These are phyloP conservation scores for Dyspetes luteomarginatus DNA, from an alignment of 2,888 invertebrate genomes.

Conservation along the genomic window DNA sequence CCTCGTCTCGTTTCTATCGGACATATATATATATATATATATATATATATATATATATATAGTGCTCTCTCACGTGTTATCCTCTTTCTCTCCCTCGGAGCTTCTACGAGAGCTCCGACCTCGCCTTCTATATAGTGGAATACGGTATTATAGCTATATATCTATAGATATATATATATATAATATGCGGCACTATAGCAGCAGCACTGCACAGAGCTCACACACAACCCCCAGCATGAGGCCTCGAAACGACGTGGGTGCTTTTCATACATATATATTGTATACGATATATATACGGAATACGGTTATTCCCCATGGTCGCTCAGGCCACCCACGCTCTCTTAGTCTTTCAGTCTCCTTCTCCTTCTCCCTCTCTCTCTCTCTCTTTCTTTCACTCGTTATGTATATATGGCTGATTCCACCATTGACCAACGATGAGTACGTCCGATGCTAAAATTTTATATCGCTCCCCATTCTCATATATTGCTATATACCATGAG, in stretches of 20 bases:
- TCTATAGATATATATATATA: neutral
- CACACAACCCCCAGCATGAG: constrained; percentile 38
- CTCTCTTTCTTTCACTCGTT: constrained; percentile 41
- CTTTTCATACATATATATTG: neutral
- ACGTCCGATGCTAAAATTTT: too few relatives aligned
- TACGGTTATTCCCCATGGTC: constrained; percentile 68
- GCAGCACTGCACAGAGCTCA: constrained; percentile 30
- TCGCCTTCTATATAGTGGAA: constrained; percentile 21
- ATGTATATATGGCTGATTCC: too few relatives aligned
- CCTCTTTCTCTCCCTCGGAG: constrained; percentile 53
- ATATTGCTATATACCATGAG: too few relatives aligned
- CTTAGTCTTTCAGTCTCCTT: constrained; percentile 39
- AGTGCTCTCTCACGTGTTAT: constrained; percentile 43
- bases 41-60: neutral
- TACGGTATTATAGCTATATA: constrained; percentile 7
- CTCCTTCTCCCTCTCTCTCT: constrained; percentile 44
- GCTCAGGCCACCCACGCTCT: constrained; percentile 61
- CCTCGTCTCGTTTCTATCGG: constrained; percentile 7
- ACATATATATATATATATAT: neutral
- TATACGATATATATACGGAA: constrained; percentile 37
- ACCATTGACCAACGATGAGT: too few relatives aligned
- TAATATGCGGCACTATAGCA: constrained; percentile 11
- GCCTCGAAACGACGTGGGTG: constrained; percentile 41
- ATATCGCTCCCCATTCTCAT: too few relatives aligned
- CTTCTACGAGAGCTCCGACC: constrained; percentile 53